These are phyloP conservation scores for Lampris megalopsis DNA, from an alignment of 2,113 vertebrate species.

Conservation along the genomic window DNA sequence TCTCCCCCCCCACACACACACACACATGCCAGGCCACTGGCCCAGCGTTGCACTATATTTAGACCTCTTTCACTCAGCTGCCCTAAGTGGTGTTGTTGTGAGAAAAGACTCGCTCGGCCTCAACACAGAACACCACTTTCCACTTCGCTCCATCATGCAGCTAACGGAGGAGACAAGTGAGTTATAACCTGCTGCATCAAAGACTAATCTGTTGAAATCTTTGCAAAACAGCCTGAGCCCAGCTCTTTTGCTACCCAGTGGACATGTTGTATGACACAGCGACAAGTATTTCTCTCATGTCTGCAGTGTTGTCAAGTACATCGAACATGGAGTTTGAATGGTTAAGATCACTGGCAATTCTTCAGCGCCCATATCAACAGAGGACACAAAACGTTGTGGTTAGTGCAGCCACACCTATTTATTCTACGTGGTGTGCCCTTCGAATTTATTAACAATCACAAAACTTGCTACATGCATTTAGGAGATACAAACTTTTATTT, in stretches of 20 bases:
- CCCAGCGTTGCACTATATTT: constrained; percentile 68
- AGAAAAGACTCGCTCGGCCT: constrained; percentile 46
- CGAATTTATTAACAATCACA: constrained; percentile 16
- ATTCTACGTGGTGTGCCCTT: constrained; percentile 13
- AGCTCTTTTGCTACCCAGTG: constrained; percentile 41
- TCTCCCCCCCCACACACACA: constrained; percentile 1
- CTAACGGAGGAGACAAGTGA: constrained; percentile 26
- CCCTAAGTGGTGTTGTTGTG: constrained; percentile 52
- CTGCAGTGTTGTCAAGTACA: constrained; percentile 10
- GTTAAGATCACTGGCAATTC: constrained; percentile 54
- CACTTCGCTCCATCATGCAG: constrained; percentile 48
- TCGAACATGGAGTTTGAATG: constrained; percentile 17
- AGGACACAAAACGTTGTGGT: constrained; percentile 66
- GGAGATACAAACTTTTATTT: no score
- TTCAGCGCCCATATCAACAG: constrained; percentile 51
- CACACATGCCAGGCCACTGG: constrained; percentile 29
- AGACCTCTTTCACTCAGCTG: constrained; percentile 55
- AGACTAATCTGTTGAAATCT: constrained; percentile 24
- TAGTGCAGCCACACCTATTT: constrained; percentile 63
- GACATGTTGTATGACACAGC: constrained; percentile 47
- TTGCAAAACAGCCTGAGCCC: constrained; percentile 8
- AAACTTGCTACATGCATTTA: neutral
- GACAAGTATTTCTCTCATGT: constrained; percentile 18
- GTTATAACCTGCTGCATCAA: constrained; percentile 34
- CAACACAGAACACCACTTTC: constrained; percentile 42